phyloP scores from a whole-genome alignment of 2,113 vertebrate species.

The Cygnus buccinator region DNA sequence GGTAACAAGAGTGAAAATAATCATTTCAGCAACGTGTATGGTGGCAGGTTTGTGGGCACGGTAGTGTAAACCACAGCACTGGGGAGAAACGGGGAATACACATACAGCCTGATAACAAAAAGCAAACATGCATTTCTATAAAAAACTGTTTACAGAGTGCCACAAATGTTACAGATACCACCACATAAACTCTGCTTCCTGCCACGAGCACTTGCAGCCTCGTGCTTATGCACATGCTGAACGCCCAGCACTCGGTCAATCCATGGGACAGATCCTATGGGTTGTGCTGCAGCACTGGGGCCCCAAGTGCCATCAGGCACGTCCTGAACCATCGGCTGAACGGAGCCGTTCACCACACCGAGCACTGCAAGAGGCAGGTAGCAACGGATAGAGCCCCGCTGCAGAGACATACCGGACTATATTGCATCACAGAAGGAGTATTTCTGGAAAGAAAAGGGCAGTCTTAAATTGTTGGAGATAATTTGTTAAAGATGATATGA shows the following conservation, averaged over 20 bases:
- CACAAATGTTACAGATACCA: not conserved
- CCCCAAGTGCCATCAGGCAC: not conserved
- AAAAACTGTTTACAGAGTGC: conserved; percentile 25
- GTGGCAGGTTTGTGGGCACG: not conserved
- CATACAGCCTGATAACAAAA: not conserved
- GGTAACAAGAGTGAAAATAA: not conserved
- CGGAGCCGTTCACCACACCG: fast-evolving
- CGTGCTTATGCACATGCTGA: not conserved
- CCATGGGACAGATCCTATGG: fast-evolving
- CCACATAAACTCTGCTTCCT: not conserved
- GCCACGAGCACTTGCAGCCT: not conserved
- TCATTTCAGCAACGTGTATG: fast-evolving
- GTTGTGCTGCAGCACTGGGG: not conserved
- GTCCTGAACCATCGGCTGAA: not conserved
- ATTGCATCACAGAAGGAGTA: not conserved
- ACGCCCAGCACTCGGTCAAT: not conserved
- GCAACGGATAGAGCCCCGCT: not conserved
- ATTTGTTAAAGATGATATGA: not conserved
- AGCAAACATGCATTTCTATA: not conserved
- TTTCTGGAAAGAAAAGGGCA: not conserved
- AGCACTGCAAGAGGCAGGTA: not conserved
- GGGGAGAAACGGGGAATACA: not conserved
- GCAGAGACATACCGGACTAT: fast-evolving
- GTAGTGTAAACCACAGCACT: not conserved
- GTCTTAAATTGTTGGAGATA: not conserved